Conservation (phyloP, 2,888 invertebrate species). For the Drosophila dives region DNA sequence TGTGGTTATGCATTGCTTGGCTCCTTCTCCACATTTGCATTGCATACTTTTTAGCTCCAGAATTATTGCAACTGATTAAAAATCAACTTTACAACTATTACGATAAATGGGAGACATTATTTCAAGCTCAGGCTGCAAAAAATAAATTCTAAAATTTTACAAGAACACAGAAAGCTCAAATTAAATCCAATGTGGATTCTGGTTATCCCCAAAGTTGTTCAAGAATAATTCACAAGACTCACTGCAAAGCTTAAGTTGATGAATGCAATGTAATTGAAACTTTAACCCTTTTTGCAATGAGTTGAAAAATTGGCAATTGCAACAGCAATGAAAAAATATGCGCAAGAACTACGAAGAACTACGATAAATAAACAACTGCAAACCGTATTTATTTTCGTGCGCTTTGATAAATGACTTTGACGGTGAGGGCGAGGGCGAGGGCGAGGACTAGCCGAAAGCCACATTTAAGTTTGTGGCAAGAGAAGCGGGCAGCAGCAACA, state of each 20-base stretch:
- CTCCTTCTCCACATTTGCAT: conserved; percentile 13
- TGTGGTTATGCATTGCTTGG: conserved; percentile 44
- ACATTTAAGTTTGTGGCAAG: conserved; percentile 45
- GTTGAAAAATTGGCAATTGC: conserved; percentile 65
- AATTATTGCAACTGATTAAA: conserved; percentile 54
- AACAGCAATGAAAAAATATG: conserved; percentile 28
- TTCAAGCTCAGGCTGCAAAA: conserved; percentile 57
- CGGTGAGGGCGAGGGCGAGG: conserved; percentile 35
- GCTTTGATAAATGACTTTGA: conserved; percentile 71
- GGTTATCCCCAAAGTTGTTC: conserved; percentile 16
- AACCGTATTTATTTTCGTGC: conserved; percentile 60
- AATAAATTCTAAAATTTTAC: conserved; percentile 28
- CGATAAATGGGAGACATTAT: conserved; percentile 24
- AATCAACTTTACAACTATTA: conserved; percentile 37
- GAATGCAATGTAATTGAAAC: conserved; percentile 69
- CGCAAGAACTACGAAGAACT: conserved; percentile 16
- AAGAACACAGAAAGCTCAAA: conserved; percentile 1
- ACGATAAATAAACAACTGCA: conserved; percentile 63
- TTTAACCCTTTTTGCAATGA: conserved; percentile 46
- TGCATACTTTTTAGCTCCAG: conserved; percentile 58
- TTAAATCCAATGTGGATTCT: conserved; percentile 8
- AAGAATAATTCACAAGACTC: conserved; percentile 5
- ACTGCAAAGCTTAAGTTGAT: conserved; percentile 24
- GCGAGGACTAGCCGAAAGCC: conserved; percentile 29
- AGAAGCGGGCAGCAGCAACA: conserved; percentile 14